These are phyloP conservation scores for Apeira syringaria DNA, from an alignment of 2,888 invertebrate genomes.

Conservation along the genomic window DNA sequence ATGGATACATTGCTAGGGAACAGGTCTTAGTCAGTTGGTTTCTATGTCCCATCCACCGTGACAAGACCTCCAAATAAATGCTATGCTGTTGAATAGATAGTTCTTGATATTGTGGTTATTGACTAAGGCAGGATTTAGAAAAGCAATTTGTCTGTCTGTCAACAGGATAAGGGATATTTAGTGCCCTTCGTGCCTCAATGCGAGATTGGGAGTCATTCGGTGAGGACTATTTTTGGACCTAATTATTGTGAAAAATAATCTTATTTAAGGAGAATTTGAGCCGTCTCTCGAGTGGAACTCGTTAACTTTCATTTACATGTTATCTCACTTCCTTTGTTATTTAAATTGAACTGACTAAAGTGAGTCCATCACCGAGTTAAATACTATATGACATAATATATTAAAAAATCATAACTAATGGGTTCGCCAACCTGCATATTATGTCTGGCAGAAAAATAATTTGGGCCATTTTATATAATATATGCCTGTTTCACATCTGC, in stretches of 20 bases:
- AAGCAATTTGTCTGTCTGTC: conserved; percentile 74
- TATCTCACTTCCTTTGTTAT: neutral
- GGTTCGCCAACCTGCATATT: too few relatives aligned
- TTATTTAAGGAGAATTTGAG: conserved; percentile 1
- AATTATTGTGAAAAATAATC: conserved; percentile 32
- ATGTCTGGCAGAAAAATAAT: too few relatives aligned
- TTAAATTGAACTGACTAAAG: too few relatives aligned
- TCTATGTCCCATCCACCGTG: conserved; percentile 5
- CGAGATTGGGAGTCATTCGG: conserved; percentile 39
- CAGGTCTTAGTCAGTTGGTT: conserved; percentile 21
- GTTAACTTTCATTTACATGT: neutral
- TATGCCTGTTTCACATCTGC: too few relatives aligned
- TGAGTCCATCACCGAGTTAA: too few relatives aligned
- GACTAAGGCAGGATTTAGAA: conserved; percentile 53
- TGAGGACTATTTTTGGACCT: conserved; percentile 45
- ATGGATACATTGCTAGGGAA: neutral
- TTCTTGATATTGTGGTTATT: conserved; percentile 32
- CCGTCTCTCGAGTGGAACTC: neutral
- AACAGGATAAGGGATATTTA: conserved; percentile 59
- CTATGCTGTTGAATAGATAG: conserved; percentile 3
- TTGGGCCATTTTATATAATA: too few relatives aligned
- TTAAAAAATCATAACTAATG: too few relatives aligned
- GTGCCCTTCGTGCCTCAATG: conserved; percentile 41
- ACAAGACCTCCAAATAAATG: conserved; percentile 13
- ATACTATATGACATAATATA: too few relatives aligned